Base-by-base conservation (phyloP, 2,888 invertebrate genomes). In the Morpho achilles region DNA sequence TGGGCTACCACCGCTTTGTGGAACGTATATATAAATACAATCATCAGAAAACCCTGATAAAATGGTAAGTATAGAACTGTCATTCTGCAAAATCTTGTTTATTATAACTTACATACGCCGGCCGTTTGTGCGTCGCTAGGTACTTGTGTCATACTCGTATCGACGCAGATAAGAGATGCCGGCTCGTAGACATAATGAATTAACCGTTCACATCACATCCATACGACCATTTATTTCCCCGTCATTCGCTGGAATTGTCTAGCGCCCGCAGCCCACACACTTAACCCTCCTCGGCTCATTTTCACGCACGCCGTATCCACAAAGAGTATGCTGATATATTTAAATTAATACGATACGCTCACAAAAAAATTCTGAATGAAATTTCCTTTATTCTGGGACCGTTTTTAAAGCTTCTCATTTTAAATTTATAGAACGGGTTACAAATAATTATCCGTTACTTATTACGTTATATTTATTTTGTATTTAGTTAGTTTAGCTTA, bases 321-420 rank as follows among this genome's bases (percentile, higher is more conserved):
- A 73, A 78, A 80, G 75, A 80, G 79, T 84, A 85, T 85, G 80
- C 70, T 84, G 82, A 86, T 81, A 67, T 82, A 84, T 87, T 86
- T 80, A 86, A 87, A 84, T 82, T 69, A 77, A 85, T 83, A 77
- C 83, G 76, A 68, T 68, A 73, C 68, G 75, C 71, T 44, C 47
- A 45, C 49, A 16, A 49, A 45, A 44, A 53, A 59, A 62, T 79
- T 79, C 79, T 81, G 82, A 80, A 82, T 80, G 76, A 82, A 80
- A 84, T 84, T 81, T 81, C 80, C 79, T 84, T 82, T 79, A 82
- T 83, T 81, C 79, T 71, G 71, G 75, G 68, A 75, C 77, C 75
- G 73, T 80, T 78, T 76, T 56, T 7, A 10, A 42, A 10, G 23
- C 23, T 48, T 49, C 47, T 41, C 46, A 40, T 41, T 39, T 41